phyloP scores from a whole-genome alignment of 2,113 vertebrate species.

The Heptranchias perlo region DNA sequence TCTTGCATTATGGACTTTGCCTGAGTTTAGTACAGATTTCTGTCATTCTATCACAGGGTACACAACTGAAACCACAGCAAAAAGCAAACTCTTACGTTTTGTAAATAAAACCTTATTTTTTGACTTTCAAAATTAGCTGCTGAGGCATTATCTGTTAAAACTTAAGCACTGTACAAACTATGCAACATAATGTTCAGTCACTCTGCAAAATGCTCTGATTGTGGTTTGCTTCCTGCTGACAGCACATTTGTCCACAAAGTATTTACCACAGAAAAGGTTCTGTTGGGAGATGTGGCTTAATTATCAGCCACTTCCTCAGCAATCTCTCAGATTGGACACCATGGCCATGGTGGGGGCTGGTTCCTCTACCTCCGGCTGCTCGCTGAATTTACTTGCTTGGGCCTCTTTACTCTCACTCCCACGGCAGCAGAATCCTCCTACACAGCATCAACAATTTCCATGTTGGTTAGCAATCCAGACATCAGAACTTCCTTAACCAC shows the following conservation, averaged over 20 bases:
- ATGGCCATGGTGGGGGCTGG: background rate
- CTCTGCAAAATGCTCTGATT: background rate
- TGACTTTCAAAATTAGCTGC: background rate
- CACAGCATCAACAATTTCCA: background rate
- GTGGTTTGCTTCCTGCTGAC: conserved; percentile 25
- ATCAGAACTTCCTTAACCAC: conserved; percentile 7
- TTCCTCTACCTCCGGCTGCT: background rate
- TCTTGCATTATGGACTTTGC: background rate
- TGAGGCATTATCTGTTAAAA: background rate
- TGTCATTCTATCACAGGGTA: background rate
- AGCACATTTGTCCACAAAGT: background rate
- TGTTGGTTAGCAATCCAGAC: background rate
- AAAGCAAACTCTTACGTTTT: background rate
- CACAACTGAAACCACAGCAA: background rate
- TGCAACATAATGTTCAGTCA: background rate
- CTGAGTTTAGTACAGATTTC: background rate
- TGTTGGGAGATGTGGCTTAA: background rate
- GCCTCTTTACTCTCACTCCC: background rate
- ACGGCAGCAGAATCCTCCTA: background rate
- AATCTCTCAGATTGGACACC: background rate
- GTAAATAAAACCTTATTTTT: background rate
- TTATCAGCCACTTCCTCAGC: background rate
- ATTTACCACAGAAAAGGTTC: background rate
- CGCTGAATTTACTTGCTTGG: background rate
- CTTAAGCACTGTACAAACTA: background rate